Conservation (phyloP, 1,140 invertebrate genomes). For the Harpegnathos saltator region DNA sequence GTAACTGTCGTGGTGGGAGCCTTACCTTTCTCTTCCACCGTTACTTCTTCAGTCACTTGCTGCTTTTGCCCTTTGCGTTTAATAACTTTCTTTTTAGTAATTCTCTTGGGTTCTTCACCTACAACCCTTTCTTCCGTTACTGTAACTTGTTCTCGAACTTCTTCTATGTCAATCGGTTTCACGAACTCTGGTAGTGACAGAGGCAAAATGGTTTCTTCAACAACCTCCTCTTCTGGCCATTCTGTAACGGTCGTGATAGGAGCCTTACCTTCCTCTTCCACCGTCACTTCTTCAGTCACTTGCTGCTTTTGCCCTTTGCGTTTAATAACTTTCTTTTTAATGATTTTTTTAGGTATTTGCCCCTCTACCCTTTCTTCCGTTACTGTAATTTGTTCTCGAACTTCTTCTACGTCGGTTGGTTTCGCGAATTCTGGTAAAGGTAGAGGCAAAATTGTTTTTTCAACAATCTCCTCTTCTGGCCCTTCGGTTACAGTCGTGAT, state of each 20-base stretch:
- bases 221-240: slow-evolving; percentile 59
- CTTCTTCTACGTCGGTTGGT: slow-evolving; percentile 71
- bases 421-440: slow-evolving; percentile 8
- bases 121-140: slow-evolving; percentile 72
- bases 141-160: slow-evolving; percentile 78
- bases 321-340: slow-evolving; percentile 80
- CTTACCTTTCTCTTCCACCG: slow-evolving; percentile 78
- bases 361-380: slow-evolving; percentile 72
- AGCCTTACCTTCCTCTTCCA: slow-evolving; percentile 77
- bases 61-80: slow-evolving; percentile 76
- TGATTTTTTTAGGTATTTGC: slow-evolving; percentile 27
- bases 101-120: slow-evolving; percentile 4
- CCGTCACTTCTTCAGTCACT: slow-evolving; percentile 77
- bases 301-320: slow-evolving; percentile 77
- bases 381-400: slow-evolving; percentile 76
- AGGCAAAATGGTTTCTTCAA: slow-evolving; percentile 28
- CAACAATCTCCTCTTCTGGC: slow-evolving; percentile 61
- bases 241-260: slow-evolving; percentile 69
- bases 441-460: slow-evolving; percentile 36
- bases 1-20: slow-evolving; percentile 69
- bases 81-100: slow-evolving; percentile 79
- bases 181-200: slow-evolving; percentile 48
- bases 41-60: slow-evolving; percentile 78
- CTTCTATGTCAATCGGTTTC: slow-evolving; percentile 55
- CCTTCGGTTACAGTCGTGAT: slow-evolving; percentile 64